Conservation (phyloP, 1,140 invertebrate species). For the Akabosia matsudoensis region DNA sequence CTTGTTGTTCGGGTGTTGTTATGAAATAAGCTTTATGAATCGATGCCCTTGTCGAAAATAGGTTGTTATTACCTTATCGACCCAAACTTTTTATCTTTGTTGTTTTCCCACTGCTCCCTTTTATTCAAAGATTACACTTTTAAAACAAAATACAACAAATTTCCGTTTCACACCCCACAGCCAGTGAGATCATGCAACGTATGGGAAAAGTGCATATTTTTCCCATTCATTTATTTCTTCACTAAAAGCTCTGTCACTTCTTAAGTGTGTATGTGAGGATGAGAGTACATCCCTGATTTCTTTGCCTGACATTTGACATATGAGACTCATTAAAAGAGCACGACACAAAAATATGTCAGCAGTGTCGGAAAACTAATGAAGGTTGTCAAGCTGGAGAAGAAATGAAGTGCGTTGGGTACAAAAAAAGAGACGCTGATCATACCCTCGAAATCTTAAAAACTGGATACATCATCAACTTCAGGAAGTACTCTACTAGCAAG, state of each 20-base stretch:
- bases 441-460: no score
- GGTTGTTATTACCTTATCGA: no score
- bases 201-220: not conserved
- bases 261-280: not conserved
- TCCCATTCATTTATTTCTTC: no score
- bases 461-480: not conserved
- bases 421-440: no score
- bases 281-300: not conserved
- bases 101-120: no score
- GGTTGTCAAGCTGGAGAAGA: not conserved
- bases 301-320: constrained; percentile 5
- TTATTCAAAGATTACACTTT: not conserved
- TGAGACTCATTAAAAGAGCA: constrained; percentile 5
- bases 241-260: no score
- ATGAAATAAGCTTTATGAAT: no score
- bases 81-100: no score
- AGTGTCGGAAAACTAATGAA: constrained; percentile 8
- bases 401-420: not conserved
- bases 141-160: no score
- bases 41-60: no score
- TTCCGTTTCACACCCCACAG: no score
- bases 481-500: not conserved
- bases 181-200: not conserved
- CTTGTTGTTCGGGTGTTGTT: no score
- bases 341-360: constrained; percentile 19